These are phyloP conservation scores for Equus przewalskii DNA, from an alignment of 2,113 vertebrate species.

Conservation along the genomic window DNA sequence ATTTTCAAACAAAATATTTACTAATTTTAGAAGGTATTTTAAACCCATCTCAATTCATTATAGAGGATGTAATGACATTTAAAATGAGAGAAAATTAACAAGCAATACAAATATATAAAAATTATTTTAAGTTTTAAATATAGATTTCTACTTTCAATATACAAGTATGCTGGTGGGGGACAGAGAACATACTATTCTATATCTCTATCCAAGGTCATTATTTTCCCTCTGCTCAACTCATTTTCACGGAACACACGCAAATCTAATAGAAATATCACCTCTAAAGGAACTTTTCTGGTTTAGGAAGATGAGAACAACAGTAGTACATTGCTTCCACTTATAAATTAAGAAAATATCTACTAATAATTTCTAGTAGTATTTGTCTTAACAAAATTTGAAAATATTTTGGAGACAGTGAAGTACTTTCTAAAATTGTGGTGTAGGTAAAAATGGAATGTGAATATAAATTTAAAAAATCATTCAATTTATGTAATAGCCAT, in stretches of 20 bases:
- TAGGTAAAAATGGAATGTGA: background rate
- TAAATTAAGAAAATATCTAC: background rate
- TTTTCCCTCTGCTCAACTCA: background rate
- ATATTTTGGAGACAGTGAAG: background rate
- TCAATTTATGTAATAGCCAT: background rate
- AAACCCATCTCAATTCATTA: background rate
- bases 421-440: constrained; percentile 17
- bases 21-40: constrained; percentile 3
- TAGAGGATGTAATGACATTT: background rate
- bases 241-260: background rate
- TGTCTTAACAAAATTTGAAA: constrained; percentile 45
- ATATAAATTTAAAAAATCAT: background rate
- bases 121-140: constrained; percentile 13
- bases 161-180: background rate
- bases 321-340: background rate
- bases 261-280: background rate
- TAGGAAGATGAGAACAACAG: background rate
- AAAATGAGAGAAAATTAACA: constrained; percentile 17
- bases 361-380: constrained; percentile 3
- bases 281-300: background rate
- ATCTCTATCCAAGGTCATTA: background rate
- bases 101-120: constrained; percentile 37
- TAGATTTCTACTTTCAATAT: constrained; percentile 1
- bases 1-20: constrained; percentile 34
- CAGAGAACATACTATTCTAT: background rate